These are phyloP conservation scores for Pseudococcus viburni DNA, from an alignment of 2,888 invertebrate species.

Conservation along the genomic window DNA sequence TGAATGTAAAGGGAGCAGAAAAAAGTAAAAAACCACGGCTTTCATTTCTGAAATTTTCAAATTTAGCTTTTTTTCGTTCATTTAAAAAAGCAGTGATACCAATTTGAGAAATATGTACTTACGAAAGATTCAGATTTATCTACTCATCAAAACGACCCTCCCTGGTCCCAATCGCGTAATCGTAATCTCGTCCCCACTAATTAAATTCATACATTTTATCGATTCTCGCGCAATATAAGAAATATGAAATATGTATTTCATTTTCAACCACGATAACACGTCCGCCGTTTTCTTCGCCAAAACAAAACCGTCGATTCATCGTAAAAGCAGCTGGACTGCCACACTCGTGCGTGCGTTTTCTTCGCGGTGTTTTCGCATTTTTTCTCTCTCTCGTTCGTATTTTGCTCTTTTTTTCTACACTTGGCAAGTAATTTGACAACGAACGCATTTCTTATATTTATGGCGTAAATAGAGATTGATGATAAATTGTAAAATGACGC, in stretches of 20 bases:
- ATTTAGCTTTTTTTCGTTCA: no score
- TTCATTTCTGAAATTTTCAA: no score
- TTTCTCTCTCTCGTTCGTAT: neutral
- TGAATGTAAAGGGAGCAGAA: no score
- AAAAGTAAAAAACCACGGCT: no score
- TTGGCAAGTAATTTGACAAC: neutral
- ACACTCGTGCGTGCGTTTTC: neutral
- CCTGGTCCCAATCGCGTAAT: no score
- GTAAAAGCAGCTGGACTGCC: conserved; percentile 22
- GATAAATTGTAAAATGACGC: conserved; percentile 21
- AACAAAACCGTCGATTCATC: conserved; percentile 29
- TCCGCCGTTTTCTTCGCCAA: neutral
- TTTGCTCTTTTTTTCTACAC: neutral
- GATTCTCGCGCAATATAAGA: no score
- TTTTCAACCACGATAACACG: neutral
- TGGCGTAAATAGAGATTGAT: conserved; percentile 26
- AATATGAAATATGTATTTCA: neutral
- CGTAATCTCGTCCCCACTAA: no score
- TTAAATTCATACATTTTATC: no score
- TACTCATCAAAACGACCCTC: no score
- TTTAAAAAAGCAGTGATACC: no score
- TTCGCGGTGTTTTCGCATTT: neutral
- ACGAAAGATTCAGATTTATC: no score
- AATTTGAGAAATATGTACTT: no score
- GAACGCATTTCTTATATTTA: neutral